phyloP scores from a whole-genome alignment of 2,888 invertebrate species.

The Cephus spinipes region DNA sequence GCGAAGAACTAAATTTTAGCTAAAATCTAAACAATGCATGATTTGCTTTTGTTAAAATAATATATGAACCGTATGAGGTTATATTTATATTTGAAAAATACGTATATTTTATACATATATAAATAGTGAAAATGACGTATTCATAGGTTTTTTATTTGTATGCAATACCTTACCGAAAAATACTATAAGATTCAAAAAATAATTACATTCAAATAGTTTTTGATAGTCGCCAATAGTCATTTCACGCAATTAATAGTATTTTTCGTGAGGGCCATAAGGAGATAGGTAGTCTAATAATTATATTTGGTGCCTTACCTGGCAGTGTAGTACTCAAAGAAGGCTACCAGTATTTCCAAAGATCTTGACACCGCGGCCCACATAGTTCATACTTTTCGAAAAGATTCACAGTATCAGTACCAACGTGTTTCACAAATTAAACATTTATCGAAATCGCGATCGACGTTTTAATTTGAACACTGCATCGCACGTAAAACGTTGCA shows the following conservation, averaged over 20 bases:
- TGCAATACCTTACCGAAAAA: background rate
- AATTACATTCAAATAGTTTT: background rate
- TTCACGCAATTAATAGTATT: background rate
- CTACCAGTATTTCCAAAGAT: conserved; percentile 85
- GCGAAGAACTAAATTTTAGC: no score
- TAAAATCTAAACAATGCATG: background rate
- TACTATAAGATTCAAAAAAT: background rate
- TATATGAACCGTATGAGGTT: background rate
- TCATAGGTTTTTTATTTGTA: background rate
- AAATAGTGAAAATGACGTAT: background rate
- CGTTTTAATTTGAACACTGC: no score
- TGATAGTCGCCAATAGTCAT: background rate
- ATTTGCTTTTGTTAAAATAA: background rate
- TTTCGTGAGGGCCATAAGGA: background rate
- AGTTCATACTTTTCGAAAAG: no score
- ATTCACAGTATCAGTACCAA: no score
- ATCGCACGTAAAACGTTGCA: no score
- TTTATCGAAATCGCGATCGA: no score
- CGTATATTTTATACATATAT: background rate
- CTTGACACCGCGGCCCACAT: no score
- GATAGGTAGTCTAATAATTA: background rate
- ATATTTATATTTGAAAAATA: background rate
- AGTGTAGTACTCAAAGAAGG: conserved; percentile 86
- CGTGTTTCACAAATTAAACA: no score
- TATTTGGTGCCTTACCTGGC: conserved; percentile 71